phyloP scores from a whole-genome alignment of 35 echinoderm and acorn worm genomes.

The Stichopus chloronotus region DNA sequence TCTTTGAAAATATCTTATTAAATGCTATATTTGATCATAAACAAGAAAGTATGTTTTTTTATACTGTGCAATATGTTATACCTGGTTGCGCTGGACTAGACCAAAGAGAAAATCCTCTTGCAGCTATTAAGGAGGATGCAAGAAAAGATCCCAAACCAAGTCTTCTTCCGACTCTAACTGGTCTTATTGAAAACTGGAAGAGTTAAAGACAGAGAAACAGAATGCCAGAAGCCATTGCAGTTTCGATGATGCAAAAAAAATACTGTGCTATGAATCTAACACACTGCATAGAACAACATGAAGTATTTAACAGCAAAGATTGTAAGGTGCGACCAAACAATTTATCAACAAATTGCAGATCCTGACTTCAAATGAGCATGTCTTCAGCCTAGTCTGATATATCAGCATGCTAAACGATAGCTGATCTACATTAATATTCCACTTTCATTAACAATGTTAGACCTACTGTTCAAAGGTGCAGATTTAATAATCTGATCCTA shows the following conservation, averaged over 20 bases:
- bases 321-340: background rate
- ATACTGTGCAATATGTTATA: background rate
- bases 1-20: no score
- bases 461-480: no score
- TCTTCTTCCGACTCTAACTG: background rate
- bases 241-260: background rate
- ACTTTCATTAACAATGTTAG: no score
- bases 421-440: no score
- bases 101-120: conserved; percentile 58
- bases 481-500: no score
- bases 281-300: background rate
- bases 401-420: no score
- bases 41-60: no score
- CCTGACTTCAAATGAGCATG: background rate
- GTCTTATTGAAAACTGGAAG: background rate
- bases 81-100: conserved; percentile 51
- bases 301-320: background rate
- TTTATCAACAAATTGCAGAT: background rate
- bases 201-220: background rate
- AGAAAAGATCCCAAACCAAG: conserved; percentile 38
- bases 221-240: background rate
- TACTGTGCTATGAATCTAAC: background rate
- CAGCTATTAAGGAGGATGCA: conserved; percentile 17
- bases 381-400: no score
- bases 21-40: no score